Evolutionary conservation across 2,888 invertebrate species (phyloP).

Genomic region (Phragmatobia fuliginosa): DNA sequence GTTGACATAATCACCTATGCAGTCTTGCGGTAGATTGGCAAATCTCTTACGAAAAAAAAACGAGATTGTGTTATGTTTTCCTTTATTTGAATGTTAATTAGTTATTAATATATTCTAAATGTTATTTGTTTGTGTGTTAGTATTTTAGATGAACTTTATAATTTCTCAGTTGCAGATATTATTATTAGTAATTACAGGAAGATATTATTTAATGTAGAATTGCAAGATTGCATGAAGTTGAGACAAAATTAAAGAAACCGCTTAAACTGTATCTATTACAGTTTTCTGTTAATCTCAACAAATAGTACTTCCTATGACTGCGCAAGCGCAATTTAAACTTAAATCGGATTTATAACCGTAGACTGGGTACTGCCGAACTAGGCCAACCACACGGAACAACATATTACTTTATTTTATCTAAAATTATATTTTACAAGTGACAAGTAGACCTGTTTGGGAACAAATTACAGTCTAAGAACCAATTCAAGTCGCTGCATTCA

Average conservation of each 20-base stretch:
- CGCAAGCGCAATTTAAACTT: slow-evolving; percentile 23
- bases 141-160: neutral
- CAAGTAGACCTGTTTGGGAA: slow-evolving; percentile 27
- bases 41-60: slow-evolving; percentile 16
- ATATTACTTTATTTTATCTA: slow-evolving; percentile 30
- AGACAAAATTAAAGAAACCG: neutral
- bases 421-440: slow-evolving; percentile 27
- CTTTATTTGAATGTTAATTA: neutral
- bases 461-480: slow-evolving; percentile 28
- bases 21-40: slow-evolving; percentile 27
- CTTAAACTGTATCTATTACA: neutral
- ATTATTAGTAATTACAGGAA: neutral
- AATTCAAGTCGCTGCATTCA: slow-evolving; percentile 17
- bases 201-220: neutral
- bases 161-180: neutral
- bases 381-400: slow-evolving; percentile 40
- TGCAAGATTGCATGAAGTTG: neutral
- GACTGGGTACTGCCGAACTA: slow-evolving; percentile 33
- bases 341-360: slow-evolving; percentile 35
- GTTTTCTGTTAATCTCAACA: neutral
- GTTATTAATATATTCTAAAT: neutral
- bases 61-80: neutral
- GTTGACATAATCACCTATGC: slow-evolving; percentile 35
- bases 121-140: neutral
- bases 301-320: slow-evolving; percentile 14